Evolutionary conservation across 2,113 vertebrate species (phyloP).

Genomic region (Pygoscelis antarcticus): DNA sequence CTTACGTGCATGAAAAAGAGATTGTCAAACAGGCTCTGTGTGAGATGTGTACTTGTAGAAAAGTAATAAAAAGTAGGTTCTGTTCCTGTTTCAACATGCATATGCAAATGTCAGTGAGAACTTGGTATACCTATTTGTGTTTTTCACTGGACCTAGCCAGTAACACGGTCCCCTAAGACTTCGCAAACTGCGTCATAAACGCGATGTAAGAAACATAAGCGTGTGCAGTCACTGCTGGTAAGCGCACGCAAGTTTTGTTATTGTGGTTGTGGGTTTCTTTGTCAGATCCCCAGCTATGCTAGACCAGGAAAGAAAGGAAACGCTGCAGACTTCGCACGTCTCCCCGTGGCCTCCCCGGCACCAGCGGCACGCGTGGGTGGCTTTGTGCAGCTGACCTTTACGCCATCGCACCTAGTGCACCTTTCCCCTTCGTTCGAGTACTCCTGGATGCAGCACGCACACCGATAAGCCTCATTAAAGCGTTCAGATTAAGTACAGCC

Average conservation of each 20-base stretch:
- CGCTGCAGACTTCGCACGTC: rapidly evolving
- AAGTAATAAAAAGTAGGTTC: neutral
- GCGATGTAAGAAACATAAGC: rapidly evolving
- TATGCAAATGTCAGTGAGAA: neutral
- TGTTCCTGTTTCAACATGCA: neutral
- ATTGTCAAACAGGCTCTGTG: neutral
- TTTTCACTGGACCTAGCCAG: rapidly evolving
- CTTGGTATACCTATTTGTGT: rapidly evolving
- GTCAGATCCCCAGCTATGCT: neutral
- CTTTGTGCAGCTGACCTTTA: rapidly evolving
- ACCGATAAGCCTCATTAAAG: rapidly evolving
- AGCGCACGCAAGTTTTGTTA: rapidly evolving
- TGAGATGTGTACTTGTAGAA: rapidly evolving
- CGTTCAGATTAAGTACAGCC: neutral
- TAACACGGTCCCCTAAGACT: rapidly evolving
- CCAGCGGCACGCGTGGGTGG: rapidly evolving
- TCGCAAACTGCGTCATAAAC: rapidly evolving
- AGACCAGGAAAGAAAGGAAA: no score
- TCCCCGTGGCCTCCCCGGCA: neutral
- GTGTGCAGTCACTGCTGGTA: neutral
- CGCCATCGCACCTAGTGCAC: rapidly evolving
- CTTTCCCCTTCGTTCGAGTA: rapidly evolving
- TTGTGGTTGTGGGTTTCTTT: neutral
- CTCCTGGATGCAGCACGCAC: rapidly evolving
- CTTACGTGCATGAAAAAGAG: rapidly evolving